Evolutionary conservation across 2,797 vertebrate genomes (phyloP).

Genomic region (Lates japonicus): DNA sequence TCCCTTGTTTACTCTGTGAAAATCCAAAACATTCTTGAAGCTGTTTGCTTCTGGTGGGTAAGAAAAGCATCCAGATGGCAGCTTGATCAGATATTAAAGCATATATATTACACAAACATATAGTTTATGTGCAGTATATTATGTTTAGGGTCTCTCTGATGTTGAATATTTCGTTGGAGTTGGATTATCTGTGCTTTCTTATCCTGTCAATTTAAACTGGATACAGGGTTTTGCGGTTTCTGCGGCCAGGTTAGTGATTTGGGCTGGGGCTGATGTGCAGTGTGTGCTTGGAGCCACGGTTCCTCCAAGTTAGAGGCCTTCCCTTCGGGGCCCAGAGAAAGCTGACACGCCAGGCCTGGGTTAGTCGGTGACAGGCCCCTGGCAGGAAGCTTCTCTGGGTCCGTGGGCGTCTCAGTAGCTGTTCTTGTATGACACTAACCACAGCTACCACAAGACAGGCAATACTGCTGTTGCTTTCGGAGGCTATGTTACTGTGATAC

Average conservation of each 20-base stretch:
- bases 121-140: conserved; percentile 36
- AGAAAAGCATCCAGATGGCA: conserved; percentile 36
- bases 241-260: conserved; percentile 68
- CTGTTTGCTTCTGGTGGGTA: conserved; percentile 38
- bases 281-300: conserved; percentile 50
- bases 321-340: conserved; percentile 72
- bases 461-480: conserved; percentile 59
- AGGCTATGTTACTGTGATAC: conserved; percentile 54
- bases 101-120: conserved; percentile 44
- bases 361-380: conserved; percentile 72
- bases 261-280: conserved; percentile 50
- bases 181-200: conserved; percentile 60
- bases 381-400: conserved; percentile 67
- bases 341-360: conserved; percentile 71
- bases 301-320: conserved; percentile 68
- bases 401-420: conserved; percentile 74
- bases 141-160: conserved; percentile 51
- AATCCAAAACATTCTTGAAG: conserved; percentile 35
- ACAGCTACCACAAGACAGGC: conserved; percentile 78
- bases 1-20: conserved; percentile 20
- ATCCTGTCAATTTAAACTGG: conserved; percentile 68
- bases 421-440: conserved; percentile 79
- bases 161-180: conserved; percentile 77
- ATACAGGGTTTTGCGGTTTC: conserved; percentile 72
- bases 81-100: conserved; percentile 46